Base-by-base conservation (phyloP, 2,888 invertebrate genomes). In the Microctonus hyperodae region DNA sequence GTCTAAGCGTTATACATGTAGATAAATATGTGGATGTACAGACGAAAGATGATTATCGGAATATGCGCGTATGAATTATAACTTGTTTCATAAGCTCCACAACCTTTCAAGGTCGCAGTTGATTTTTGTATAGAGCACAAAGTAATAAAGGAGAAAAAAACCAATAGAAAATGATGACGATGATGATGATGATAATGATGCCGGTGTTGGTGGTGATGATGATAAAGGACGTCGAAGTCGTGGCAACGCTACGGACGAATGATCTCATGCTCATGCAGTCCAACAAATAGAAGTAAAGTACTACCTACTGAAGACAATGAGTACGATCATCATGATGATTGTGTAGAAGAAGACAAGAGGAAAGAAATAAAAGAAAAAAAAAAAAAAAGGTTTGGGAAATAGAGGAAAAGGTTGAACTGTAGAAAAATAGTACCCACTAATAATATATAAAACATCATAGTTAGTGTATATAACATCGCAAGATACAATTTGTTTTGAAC, bases 41-140 rank as follows among this genome's bases (percentile, higher is more conserved):
- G n/a, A 44, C 16, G 16, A 20, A 16, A 44, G 44, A 44, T 44
- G 44, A 44, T 44, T 44, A 44, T 44, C 44, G 44, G 44, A n/a
- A 16, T 16, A 44, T 44, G 16, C 5, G 44, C 16, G 44, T 44
- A 16, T 44, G 16, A 16, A 44, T 44, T 16, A 16, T 44, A 20
- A 44, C 44, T 28, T 55, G 9, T 16, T 55, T 28, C 20, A 23
- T 51, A 44, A 44, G n/a, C 16, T 10, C 16, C 23, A 25, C 59
- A 16, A 59, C 59, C 59, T 59, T n/a, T 25, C 59, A 59, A 59
- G 59, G 59, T 59, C 25, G 44, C 37, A 37, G 37, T 37, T 37
- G n/a, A 37, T n/a, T 37, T 13, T 37, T 13, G n/a, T 37, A 37
- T 37, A 37, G n/a, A 37, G n/a, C 16, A 9, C 16, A 44, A 44